These are phyloP conservation scores for Theristicus caerulescens DNA, from an alignment of 2,113 vertebrate genomes.

Conservation along the genomic window DNA sequence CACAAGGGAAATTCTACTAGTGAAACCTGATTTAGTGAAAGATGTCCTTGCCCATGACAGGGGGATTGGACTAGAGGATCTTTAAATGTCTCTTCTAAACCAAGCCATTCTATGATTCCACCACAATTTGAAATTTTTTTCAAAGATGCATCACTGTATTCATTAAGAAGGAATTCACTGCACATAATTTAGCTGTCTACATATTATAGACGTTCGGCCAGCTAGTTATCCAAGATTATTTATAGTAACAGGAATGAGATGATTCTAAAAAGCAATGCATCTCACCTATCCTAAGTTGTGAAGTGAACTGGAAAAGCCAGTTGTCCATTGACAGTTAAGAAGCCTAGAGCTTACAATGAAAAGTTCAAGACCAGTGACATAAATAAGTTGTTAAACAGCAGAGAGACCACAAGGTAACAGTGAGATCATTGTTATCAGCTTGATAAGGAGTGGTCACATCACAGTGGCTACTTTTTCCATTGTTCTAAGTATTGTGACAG, in stretches of 20 bases:
- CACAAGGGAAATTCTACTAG: neutral
- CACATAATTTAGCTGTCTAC: neutral
- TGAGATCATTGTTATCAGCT: neutral
- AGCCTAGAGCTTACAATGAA: neutral
- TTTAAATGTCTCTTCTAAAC: neutral
- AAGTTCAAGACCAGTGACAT: neutral
- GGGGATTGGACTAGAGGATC: accelerated
- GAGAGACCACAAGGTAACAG: neutral
- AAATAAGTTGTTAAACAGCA: neutral
- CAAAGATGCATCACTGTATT: neutral
- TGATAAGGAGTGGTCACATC: neutral
- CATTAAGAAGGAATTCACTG: neutral
- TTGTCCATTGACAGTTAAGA: neutral
- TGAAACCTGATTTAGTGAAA: neutral
- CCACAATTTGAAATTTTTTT: neutral
- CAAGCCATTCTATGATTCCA: neutral
- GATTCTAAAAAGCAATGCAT: neutral
- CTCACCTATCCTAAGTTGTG: neutral
- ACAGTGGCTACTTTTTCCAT: neutral
- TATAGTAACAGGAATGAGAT: neutral
- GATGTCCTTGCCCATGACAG: neutral
- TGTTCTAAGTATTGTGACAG: neutral
- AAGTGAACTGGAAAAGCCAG: neutral
- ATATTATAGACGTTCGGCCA: neutral
- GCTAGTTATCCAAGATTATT: neutral